Evolutionary conservation across 2,797 vertebrate genomes (phyloP).

Genomic region (Coracias cyanogaster): DNA sequence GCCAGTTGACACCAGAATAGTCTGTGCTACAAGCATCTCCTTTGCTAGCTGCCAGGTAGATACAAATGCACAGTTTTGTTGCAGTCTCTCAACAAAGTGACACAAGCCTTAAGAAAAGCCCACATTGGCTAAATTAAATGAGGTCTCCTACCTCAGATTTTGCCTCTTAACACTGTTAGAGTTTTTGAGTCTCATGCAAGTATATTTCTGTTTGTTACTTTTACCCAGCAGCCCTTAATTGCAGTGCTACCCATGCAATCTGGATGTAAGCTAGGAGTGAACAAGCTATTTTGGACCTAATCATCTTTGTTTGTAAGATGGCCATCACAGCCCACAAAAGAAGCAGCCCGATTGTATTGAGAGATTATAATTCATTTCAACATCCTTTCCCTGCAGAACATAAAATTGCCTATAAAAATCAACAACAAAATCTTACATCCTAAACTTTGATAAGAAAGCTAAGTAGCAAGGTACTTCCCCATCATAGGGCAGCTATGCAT

Average conservation of each 20-base stretch:
- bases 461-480: background rate
- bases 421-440: background rate
- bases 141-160: background rate
- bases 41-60: background rate
- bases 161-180: background rate
- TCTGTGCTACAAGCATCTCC: background rate
- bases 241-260: background rate
- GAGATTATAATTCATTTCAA: background rate
- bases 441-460: background rate
- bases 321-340: background rate
- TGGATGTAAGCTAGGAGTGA: background rate
- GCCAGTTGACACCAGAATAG: background rate
- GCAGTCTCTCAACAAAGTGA: background rate
- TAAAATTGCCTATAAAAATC: background rate
- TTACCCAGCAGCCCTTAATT: background rate
- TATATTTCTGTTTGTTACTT: background rate
- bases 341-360: background rate
- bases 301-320: background rate
- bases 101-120: background rate
- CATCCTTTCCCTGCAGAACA: background rate
- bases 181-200: background rate
- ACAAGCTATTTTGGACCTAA: background rate
- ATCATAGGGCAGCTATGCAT: background rate
- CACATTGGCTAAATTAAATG: background rate
- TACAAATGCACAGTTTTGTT: background rate